phyloP scores from a whole-genome alignment of 2,797 vertebrate genomes.

The Leptatherina wallacei region DNA sequence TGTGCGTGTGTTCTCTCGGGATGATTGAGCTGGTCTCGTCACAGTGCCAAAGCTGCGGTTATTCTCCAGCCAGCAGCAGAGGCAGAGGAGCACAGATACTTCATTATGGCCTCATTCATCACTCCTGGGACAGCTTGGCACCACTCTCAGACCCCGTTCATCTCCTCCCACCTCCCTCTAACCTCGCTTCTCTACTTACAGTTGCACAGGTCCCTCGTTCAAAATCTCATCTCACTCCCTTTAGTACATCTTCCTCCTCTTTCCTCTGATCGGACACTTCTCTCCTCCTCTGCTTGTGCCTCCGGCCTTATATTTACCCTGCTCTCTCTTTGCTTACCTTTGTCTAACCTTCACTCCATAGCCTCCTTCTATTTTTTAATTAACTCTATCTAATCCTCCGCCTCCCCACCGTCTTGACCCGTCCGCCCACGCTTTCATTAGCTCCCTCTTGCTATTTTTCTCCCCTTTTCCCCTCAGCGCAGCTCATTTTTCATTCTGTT shows the following conservation, averaged over 20 bases:
- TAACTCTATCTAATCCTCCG: constrained; percentile 61
- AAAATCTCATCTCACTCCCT: constrained; percentile 37
- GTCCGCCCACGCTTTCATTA: constrained; percentile 59
- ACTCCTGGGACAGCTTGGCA: constrained; percentile 76
- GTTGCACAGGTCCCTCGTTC: constrained; percentile 34
- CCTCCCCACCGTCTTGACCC: constrained; percentile 46
- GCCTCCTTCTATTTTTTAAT: constrained; percentile 56
- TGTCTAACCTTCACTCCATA: constrained; percentile 47
- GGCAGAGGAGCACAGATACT: constrained; percentile 73
- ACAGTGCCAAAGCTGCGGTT: constrained; percentile 72
- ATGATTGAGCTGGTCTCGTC: constrained; percentile 53
- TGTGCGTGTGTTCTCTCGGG: constrained; percentile 45
- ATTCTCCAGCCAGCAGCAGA: constrained; percentile 68
- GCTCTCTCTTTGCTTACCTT: constrained; percentile 46
- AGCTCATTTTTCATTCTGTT: constrained; percentile 40
- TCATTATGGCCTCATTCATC: constrained; percentile 85
- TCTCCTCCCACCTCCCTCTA: constrained; percentile 48
- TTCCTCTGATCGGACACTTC: constrained; percentile 27
- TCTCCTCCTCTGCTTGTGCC: constrained; percentile 20
- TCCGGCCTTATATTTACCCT: constrained; percentile 1
- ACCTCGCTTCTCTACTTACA: constrained; percentile 50
- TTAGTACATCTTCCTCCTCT: constrained; percentile 20
- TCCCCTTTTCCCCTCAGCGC: constrained; percentile 22
- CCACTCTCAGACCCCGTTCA: constrained; percentile 44
- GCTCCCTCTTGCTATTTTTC: constrained; percentile 30